Evolutionary conservation across 1,140 invertebrate genomes (phyloP), one percentile per base, ranked within the genome.

Genomic region (Temnothorax longispinosus): DNA sequence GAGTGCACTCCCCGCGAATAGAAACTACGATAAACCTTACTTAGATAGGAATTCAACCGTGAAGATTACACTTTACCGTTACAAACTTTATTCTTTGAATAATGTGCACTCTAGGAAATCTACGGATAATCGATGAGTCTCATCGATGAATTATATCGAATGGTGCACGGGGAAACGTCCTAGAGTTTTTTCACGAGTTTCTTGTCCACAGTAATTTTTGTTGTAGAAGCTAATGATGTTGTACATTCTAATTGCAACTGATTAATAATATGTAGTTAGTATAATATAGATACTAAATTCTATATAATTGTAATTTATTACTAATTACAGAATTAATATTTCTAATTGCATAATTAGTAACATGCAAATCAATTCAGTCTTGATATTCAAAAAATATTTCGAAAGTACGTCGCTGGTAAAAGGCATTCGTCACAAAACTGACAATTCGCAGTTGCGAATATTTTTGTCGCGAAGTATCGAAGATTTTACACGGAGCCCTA

Each of bases 51-150:
- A 78, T 64, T 35, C 21, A 78, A 21, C 27, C 15, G 2, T 78
- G 18, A 78, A 78, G 27, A 78, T 64, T 78, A 78, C 41, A 35
- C 18, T 78, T 35, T 50, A 78, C 58, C 38, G 56, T 64, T 35
- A 47, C 15, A 50, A 47, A 50, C 15, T 77, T 77, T 47, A 64
- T 64, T 50, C 21, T 47, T 78, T 27, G 58, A 78, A 38, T 13
- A 27, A 35, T 18, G 21, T 15, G 35, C 3, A 15, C 10, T 64
- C 11, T 8, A 13, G 62, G 32, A 47, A 35, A 77, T 47, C 2
- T 35, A 3, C 21, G 35, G n/a, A n/a, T 64, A 47, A 78, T 64
- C 13, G 6, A 76, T 1, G 15, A 44, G 32, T 6, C 44, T 77
- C 41, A 27, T 32, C 8, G 13, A 44, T 3, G 11, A 62, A 62